Percentiles rank a stretch among this genome's conserved stretches.
These are phyloP conservation scores for Petaurus breviceps DNA, from an alignment of 2,113 vertebrate genomes.

Conservation along the genomic window DNA sequence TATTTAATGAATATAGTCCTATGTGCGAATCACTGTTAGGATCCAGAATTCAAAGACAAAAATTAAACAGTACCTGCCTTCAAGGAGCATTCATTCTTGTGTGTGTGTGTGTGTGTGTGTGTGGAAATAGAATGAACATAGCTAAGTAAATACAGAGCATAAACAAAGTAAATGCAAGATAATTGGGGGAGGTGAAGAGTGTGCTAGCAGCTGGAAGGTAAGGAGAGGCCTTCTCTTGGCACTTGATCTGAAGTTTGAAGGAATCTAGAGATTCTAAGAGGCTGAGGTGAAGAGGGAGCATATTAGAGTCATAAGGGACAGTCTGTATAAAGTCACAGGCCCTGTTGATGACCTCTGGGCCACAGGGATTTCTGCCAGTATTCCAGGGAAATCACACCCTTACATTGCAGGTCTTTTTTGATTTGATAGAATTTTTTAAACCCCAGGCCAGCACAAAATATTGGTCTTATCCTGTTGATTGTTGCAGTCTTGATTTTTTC, in stretches of 20 bases:
- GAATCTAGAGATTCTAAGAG: not conserved
- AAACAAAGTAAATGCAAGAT: not conserved
- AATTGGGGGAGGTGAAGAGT: not conserved
- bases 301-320: not conserved
- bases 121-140: not conserved
- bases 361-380: not conserved
- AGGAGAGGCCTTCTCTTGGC: not conserved
- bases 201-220: not conserved
- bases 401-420: not conserved
- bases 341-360: constrained; percentile 10
- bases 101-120: too few relatives aligned
- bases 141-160: not conserved
- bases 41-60: not conserved
- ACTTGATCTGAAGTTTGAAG: not conserved
- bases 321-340: not conserved
- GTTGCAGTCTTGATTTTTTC: constrained; percentile 58
- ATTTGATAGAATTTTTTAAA: constrained; percentile 51
- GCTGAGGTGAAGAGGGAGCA: not conserved
- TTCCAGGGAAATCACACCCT: not conserved
- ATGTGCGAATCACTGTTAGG: not conserved
- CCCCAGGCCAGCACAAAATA: constrained; percentile 38
- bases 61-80: not conserved
- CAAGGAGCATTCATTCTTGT: not conserved
- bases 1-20: not conserved
- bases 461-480: constrained; percentile 58